Evolutionary conservation across 2,797 vertebrate species (phyloP).

Genomic region (Yasuhikotakia modesta): DNA sequence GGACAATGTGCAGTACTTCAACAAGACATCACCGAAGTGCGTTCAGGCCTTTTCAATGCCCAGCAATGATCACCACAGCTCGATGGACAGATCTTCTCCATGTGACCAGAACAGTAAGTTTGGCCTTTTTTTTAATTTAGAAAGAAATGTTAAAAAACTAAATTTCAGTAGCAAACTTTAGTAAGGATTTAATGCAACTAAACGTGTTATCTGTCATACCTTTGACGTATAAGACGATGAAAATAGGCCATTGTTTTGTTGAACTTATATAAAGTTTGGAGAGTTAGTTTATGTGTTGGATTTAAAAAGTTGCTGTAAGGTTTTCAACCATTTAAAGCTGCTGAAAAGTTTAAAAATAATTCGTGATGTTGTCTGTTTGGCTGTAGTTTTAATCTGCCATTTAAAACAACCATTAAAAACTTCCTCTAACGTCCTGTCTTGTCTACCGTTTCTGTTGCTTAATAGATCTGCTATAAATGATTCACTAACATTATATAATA

Average conservation of each 20-base stretch:
- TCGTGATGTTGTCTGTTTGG: not conserved
- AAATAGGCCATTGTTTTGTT: no score
- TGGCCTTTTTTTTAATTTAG: not conserved
- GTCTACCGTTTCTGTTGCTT: no score
- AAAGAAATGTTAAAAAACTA: no score
- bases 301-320: no score
- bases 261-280: no score
- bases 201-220: no score
- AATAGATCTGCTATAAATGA: no score
- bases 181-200: no score
- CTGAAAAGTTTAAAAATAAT: not conserved
- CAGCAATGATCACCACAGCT: constrained; percentile 81
- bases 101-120: constrained; percentile 83
- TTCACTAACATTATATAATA: no score
- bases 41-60: constrained; percentile 87
- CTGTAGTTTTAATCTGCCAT: not conserved
- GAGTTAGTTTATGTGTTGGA: not conserved
- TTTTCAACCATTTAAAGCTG: not conserved
- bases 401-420: not conserved
- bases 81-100: constrained; percentile 85
- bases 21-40: constrained; percentile 87
- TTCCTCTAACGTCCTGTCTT: no score
- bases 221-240: no score
- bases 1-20: constrained; percentile 92
- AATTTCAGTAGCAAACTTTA: no score